These are phyloP conservation scores for Stenoptilia bipunctidactyla DNA, from an alignment of 2,888 invertebrate species.

Conservation along the genomic window DNA sequence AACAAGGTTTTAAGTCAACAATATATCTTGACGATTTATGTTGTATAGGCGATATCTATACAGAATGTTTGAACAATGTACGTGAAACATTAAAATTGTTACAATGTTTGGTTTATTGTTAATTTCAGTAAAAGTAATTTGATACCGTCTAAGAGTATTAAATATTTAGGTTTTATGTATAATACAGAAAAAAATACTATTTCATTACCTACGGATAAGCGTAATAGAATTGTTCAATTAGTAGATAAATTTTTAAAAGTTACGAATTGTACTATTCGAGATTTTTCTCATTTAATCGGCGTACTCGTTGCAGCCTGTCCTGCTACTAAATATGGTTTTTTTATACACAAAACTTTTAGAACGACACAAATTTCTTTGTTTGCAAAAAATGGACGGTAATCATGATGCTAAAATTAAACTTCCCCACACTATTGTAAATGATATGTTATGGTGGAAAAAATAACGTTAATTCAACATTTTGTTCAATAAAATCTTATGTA, in stretches of 20 bases:
- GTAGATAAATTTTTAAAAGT: background rate
- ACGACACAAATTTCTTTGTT: slow-evolving; percentile 1
- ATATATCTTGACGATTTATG: slow-evolving; percentile 5
- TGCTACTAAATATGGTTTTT: slow-evolving; percentile 5
- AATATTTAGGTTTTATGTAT: slow-evolving; percentile 6
- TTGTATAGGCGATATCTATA: slow-evolving; percentile 2
- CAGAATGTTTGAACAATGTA: background rate
- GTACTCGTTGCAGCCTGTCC: slow-evolving; percentile 2
- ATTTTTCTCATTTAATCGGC: slow-evolving; percentile 5
- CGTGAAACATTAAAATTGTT: slow-evolving; percentile 1
- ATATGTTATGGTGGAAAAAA: slow-evolving; percentile 3
- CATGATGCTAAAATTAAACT: background rate
- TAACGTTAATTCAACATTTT: background rate
- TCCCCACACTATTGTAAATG: background rate
- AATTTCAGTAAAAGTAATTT: slow-evolving; percentile 5
- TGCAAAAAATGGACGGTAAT: background rate
- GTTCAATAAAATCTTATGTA: background rate
- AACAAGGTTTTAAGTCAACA: slow-evolving; percentile 1
- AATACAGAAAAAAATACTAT: slow-evolving; percentile 2
- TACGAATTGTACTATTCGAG: slow-evolving; percentile 3
- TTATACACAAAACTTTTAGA: slow-evolving; percentile 8
- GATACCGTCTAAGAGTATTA: background rate
- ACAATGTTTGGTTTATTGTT: slow-evolving; percentile 3
- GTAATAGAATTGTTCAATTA: background rate
- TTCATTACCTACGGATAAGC: slow-evolving; percentile 4